These are phyloP conservation scores for Peromyscus leucopus DNA, from an alignment of 2,113 vertebrate species.

Conservation along the genomic window DNA sequence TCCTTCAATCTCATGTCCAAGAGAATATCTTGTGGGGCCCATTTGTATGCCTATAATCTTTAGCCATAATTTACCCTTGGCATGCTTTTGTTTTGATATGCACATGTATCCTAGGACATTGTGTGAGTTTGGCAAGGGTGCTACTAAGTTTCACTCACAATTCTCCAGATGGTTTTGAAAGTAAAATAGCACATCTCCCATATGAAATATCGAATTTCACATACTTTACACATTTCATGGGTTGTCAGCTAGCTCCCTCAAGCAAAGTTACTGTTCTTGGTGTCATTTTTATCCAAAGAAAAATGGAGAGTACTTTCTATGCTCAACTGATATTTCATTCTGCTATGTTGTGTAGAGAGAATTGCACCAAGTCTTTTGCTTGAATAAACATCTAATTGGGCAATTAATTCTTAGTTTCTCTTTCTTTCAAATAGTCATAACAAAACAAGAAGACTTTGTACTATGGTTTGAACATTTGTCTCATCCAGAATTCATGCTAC, in stretches of 20 bases:
- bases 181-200: background rate
- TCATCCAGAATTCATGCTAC: background rate
- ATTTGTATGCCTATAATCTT: background rate
- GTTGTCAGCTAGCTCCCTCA: background rate
- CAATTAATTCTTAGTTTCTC: background rate
- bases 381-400: background rate
- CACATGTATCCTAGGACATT: background rate
- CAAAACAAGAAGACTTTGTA: background rate
- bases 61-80: background rate
- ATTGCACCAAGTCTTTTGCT: background rate
- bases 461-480: background rate
- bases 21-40: background rate
- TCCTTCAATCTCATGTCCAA: background rate
- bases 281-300: background rate
- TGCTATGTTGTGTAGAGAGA: background rate
- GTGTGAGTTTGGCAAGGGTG: background rate
- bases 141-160: background rate
- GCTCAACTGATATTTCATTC: background rate
- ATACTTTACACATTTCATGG: background rate
- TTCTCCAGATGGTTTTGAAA: background rate
- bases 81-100: background rate
- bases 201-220: background rate
- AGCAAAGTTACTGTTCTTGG: background rate
- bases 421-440: background rate
- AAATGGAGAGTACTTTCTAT: background rate